Evolutionary conservation across 2,888 invertebrate species (phyloP).

Genomic region (Acrocyrtus sp.): DNA sequence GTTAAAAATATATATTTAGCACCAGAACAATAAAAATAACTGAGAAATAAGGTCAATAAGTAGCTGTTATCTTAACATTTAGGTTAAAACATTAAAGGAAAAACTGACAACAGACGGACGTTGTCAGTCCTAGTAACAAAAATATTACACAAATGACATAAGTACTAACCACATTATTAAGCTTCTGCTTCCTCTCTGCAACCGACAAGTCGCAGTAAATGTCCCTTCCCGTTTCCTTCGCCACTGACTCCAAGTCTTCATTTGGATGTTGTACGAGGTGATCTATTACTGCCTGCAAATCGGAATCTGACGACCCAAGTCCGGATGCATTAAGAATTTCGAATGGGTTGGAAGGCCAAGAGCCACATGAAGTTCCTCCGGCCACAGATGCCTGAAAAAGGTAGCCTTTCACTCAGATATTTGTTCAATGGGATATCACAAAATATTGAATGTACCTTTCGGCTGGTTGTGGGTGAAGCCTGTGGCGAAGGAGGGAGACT

Average conservation of each 20-base stretch:
- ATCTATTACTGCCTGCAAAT: slow-evolving; percentile 64
- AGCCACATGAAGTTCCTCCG: slow-evolving; percentile 31
- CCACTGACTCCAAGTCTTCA: slow-evolving; percentile 87
- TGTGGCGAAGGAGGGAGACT: slow-evolving; percentile 66
- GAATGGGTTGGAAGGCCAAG: slow-evolving; percentile 56
- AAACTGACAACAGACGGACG: slow-evolving; percentile 40
- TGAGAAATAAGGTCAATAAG: too few relatives aligned
- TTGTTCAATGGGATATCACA: neutral
- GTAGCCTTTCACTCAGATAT: neutral
- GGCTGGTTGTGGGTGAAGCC: slow-evolving; percentile 66
- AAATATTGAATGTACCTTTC: slow-evolving; percentile 67
- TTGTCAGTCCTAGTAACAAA: slow-evolving; percentile 32
- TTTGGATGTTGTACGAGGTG: slow-evolving; percentile 69
- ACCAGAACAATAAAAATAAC: too few relatives aligned
- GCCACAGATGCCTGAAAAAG: slow-evolving; percentile 46
- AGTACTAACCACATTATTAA: slow-evolving; percentile 83
- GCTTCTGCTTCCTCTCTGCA: slow-evolving; percentile 77
- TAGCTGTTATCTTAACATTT: too few relatives aligned
- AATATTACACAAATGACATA: slow-evolving; percentile 32
- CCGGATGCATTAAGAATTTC: slow-evolving; percentile 56
- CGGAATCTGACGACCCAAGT: slow-evolving; percentile 61
- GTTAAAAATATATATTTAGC: too few relatives aligned
- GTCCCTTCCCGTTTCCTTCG: slow-evolving; percentile 86
- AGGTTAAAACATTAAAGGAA: slow-evolving; percentile 21
- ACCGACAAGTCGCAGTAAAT: slow-evolving; percentile 79